Base-by-base conservation (phyloP, 2,888 invertebrate species). In the Pseudoips prasinana region DNA sequence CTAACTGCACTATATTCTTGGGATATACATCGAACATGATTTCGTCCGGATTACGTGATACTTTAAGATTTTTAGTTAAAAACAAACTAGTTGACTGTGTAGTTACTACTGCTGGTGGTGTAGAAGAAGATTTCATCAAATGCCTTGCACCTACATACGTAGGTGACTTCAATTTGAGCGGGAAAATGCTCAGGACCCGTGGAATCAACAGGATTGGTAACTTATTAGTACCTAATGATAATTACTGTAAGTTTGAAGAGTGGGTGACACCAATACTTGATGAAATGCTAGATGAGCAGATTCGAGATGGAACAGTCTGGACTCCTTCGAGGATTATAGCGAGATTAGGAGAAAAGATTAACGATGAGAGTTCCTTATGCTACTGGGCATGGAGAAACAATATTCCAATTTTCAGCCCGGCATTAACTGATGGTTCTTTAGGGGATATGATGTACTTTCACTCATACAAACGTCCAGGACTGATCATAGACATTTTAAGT, bases 371-470 rank as follows among this genome's bases (percentile, higher is more conserved):
- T 9, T 99, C 98, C 1, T 96, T 99, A 34, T 98, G 96, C 69
- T 98, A 98, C 66, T 99, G 98, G 98, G 97, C 98, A 8, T 94
- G 96, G 59, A 95, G 94, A 73, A 98, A 99, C 79, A 93, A 96
- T 66, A 99, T 99, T 70, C 99, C 99, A 0, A 95, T 99, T 0
- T 99, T 96, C 73, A 96, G 98, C 82, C 99, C 99, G 0, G 99
- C 98, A 0, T 84, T 99, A 41, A 99, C 99, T 0, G 99, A 99
- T 86, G 99, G 99, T 0, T 98, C 98, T 54, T 87, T 96, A 41
- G 98, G 99, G 0, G 99, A 99, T 73, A 99, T 99, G 98, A 95
- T 99, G 92, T 99, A 97, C 76, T 98, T 99, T 70, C 99, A 99
- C 83, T 97, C 98, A 0, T 98, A 94, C 72, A 94, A 93, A 56